Evolutionary conservation across 2,888 invertebrate species (phyloP).

Genomic region (Drosophila infuscata): DNA sequence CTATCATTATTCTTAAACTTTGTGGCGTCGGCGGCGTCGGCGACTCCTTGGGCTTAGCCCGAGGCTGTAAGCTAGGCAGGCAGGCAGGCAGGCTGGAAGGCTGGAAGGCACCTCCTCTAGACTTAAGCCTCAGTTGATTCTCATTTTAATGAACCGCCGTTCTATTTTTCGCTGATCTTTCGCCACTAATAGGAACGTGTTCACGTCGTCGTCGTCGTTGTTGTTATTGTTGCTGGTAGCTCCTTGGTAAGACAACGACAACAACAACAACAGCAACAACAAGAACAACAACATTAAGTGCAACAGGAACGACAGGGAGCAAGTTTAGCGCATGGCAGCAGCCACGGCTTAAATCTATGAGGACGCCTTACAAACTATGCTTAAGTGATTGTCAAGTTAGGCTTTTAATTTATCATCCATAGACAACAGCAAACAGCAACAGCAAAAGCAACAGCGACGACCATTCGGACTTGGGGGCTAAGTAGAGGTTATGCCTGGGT

Average conservation of each 20-base stretch:
- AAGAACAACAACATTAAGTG: conserved; percentile 18
- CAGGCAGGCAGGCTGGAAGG: conserved; percentile 16
- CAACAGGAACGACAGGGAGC: conserved; percentile 56
- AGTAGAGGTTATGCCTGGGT: conserved; percentile 77
- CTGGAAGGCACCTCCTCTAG: conserved; percentile 44
- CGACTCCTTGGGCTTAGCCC: conserved; percentile 48
- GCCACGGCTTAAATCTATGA: conserved; percentile 77
- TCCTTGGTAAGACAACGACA: conserved; percentile 59
- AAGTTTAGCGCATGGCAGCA: conserved; percentile 60
- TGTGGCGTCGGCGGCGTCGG: conserved; percentile 47
- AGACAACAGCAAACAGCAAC: conserved; percentile 76
- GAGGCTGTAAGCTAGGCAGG: conserved; percentile 5
- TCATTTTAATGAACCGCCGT: conserved; percentile 84
- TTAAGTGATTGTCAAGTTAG: conserved; percentile 85
- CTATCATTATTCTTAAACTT: conserved; percentile 82
- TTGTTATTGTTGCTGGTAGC: conserved; percentile 35
- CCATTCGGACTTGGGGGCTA: conserved; percentile 63
- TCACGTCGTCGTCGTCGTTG: conserved; percentile 61
- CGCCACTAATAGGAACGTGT: conserved; percentile 82
- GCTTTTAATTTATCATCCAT: conserved; percentile 85
- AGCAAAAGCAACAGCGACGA: conserved; percentile 52
- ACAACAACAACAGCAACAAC: conserved; percentile 37
- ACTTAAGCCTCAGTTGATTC: conserved; percentile 64
- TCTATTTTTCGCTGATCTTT: conserved; percentile 84
- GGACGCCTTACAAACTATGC: conserved; percentile 84